phyloP scores from a whole-genome alignment of 2,797 vertebrate species.

The Typhlichthys eigenmanni region DNA sequence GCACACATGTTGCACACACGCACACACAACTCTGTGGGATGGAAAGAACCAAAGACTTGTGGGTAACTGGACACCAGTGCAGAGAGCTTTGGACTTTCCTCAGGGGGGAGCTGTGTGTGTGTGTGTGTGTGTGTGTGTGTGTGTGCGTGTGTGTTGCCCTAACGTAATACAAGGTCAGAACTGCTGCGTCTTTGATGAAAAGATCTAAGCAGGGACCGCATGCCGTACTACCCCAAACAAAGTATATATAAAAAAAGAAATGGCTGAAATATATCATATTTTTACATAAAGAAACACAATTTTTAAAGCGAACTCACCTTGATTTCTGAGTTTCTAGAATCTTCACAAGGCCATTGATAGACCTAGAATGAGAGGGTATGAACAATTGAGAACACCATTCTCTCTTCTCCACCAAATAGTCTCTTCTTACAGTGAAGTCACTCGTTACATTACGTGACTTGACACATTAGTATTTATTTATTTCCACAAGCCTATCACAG shows the following conservation, averaged over 20 bases:
- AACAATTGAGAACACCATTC: background rate
- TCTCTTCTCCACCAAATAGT: background rate
- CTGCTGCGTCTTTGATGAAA: slow-evolving; percentile 67
- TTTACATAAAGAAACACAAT: slow-evolving; percentile 6
- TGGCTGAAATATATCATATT: slow-evolving; percentile 17
- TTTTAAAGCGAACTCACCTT: slow-evolving; percentile 74
- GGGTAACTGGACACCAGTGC: slow-evolving; percentile 60
- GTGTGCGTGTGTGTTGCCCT: slow-evolving; percentile 19
- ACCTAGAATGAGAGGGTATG: slow-evolving; percentile 73
- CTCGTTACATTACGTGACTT: too few species aligned
- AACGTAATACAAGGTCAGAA: slow-evolving; percentile 41
- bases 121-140: slow-evolving; percentile 7
- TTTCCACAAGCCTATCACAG: too few species aligned
- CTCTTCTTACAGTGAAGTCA: too few species aligned
- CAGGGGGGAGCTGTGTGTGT: slow-evolving; percentile 43
- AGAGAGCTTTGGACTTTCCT: slow-evolving; percentile 55
- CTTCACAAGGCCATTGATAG: slow-evolving; percentile 92
- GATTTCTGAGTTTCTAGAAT: slow-evolving; percentile 91
- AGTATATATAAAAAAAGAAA: slow-evolving; percentile 15
- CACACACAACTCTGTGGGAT: slow-evolving; percentile 4
- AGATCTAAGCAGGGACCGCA: slow-evolving; percentile 65
- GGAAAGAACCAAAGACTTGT: slow-evolving; percentile 45
- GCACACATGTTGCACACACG: slow-evolving; percentile 15
- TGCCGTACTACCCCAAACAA: slow-evolving; percentile 38
- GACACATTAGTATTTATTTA: too few species aligned